Percentiles rank a stretch among this genome's conserved stretches.
Conservation (phyloP, 2,888 invertebrate genomes). For the Rotaria sp. region DNA sequence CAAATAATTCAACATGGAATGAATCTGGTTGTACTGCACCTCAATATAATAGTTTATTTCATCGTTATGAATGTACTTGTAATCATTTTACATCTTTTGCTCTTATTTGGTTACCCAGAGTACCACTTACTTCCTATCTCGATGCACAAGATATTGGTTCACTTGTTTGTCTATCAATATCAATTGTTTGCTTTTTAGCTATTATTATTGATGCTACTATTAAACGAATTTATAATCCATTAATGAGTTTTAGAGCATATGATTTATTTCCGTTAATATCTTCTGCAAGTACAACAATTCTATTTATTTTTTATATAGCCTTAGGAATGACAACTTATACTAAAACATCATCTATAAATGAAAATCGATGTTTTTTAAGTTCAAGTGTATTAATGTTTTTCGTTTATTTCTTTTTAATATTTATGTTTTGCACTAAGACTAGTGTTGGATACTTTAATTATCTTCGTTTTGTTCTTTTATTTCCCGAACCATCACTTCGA, state of each 20-base stretch:
- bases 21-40: not conserved
- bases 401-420: no score
- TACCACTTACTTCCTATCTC: not conserved
- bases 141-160: not conserved
- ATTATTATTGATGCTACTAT: not conserved
- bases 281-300: not conserved
- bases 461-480: not conserved
- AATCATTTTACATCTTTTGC: not conserved
- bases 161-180: no score
- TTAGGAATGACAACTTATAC: not conserved
- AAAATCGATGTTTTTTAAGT: no score
- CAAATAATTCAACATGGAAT: not conserved
- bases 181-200: no score
- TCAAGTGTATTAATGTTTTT: no score
- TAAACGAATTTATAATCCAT: not conserved
- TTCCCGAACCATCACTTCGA: not conserved
- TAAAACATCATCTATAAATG: not conserved
- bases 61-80: not conserved
- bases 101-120: not conserved
- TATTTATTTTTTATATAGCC: not conserved
- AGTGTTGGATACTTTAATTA: conserved; percentile 14
- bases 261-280: not conserved
- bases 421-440: no score
- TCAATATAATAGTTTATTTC: not conserved
- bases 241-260: not conserved